Evolutionary conservation across 30 jellyfish, hydroid and myxozoan genomes (phyloP).

Genomic region (Aurelia coerulea): DNA sequence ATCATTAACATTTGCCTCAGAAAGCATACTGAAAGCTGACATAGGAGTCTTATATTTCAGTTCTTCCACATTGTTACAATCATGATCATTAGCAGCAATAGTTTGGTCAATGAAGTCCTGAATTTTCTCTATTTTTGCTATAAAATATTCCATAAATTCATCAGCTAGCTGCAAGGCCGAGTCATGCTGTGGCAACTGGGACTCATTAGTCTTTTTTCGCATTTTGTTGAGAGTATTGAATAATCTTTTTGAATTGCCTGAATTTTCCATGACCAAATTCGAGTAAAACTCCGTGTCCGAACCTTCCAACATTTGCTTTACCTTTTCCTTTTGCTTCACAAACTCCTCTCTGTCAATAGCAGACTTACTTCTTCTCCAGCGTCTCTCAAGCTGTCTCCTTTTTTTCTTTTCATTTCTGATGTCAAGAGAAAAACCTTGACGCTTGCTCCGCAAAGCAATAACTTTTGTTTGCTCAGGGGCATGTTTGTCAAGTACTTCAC

Average conservation of each 20-base stretch:
- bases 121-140: slow-evolving; percentile 24
- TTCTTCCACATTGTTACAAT: slow-evolving; percentile 7
- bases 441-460: neutral
- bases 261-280: slow-evolving; percentile 61
- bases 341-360: slow-evolving; percentile 32
- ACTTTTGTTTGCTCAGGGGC: slow-evolving; percentile 19
- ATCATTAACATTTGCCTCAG: slow-evolving; percentile 40
- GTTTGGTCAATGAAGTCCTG: slow-evolving; percentile 17
- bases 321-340: slow-evolving; percentile 39
- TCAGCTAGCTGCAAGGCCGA: slow-evolving; percentile 63
- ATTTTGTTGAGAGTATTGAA: slow-evolving; percentile 45
- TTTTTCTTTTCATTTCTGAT: slow-evolving; percentile 6
- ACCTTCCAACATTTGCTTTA: slow-evolving; percentile 58
- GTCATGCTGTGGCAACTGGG: slow-evolving; percentile 48
- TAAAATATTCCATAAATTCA: slow-evolving; percentile 33
- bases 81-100: slow-evolving; percentile 43
- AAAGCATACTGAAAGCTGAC: slow-evolving; percentile 32
- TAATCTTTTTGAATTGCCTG: slow-evolving; percentile 56
- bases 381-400: slow-evolving; percentile 56
- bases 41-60: slow-evolving; percentile 22
- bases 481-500: slow-evolving; percentile 11
- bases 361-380: slow-evolving; percentile 48
- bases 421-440: slow-evolving; percentile 6
- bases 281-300: slow-evolving; percentile 39
- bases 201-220: slow-evolving; percentile 17